phyloP scores from a whole-genome alignment of 2,797 vertebrate species.

The Catharus ustulatus region DNA sequence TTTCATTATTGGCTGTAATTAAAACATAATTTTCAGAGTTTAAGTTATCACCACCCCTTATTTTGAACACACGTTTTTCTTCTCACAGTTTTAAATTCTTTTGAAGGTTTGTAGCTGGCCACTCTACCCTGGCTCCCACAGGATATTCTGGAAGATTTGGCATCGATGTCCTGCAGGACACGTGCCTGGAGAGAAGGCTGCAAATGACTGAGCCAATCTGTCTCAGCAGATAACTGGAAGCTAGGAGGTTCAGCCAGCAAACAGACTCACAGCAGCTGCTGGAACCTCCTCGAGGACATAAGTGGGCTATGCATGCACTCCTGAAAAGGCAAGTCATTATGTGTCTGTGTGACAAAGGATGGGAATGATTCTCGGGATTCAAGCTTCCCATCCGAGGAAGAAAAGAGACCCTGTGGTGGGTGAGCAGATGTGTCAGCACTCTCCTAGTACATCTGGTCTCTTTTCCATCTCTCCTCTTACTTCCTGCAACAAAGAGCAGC shows the following conservation, averaged over 20 bases:
- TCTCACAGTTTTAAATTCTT: neutral
- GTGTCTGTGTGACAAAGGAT: fast-evolving
- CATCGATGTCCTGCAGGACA: neutral
- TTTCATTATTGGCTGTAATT: neutral
- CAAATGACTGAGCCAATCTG: neutral
- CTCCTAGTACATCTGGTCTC: neutral
- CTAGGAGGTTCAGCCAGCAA: neutral
- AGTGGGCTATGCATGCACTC: neutral
- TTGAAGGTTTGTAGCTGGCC: neutral
- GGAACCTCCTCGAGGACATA: neutral
- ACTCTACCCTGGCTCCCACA: neutral
- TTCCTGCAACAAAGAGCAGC: neutral
- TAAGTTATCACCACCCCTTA: neutral
- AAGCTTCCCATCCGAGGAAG: neutral
- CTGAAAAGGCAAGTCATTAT: neutral
- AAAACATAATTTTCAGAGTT: neutral
- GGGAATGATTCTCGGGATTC: neutral
- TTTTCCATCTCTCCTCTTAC: neutral
- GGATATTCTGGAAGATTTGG: neutral
- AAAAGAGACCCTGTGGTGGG: neutral
- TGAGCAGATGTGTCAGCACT: neutral
- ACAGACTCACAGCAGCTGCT: neutral
- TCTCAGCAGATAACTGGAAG: constrained; percentile 8
- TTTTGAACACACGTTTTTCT: neutral
- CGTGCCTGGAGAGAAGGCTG: neutral